Conservation (phyloP, 2,113 vertebrate species). For the Hemiprocne comata region DNA sequence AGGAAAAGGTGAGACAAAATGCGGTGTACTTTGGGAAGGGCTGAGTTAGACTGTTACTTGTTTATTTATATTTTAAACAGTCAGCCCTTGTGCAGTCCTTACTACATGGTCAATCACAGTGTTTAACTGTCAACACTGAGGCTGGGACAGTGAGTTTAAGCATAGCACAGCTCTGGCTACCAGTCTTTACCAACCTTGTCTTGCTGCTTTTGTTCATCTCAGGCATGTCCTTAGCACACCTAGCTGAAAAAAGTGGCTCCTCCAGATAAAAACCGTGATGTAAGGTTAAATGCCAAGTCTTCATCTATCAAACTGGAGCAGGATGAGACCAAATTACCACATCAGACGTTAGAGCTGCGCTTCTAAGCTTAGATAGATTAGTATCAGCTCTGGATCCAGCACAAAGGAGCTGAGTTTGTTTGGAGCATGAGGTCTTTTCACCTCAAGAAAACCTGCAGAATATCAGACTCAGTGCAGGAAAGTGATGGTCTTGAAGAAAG, state of each 20-base stretch:
- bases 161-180: neutral
- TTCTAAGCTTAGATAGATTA: neutral
- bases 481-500: neutral
- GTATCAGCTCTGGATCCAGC: neutral
- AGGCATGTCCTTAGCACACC: neutral
- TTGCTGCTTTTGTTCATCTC: neutral
- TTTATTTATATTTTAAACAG: neutral
- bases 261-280: neutral
- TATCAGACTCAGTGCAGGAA: neutral
- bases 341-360: neutral
- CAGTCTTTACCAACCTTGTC: neutral
- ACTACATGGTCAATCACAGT: neutral
- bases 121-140: neutral
- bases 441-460: neutral
- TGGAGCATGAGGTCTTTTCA: neutral
- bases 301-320: neutral
- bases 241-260: neutral
- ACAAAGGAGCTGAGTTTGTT: neutral
- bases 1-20: neutral
- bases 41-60: neutral
- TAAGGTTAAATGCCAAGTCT: neutral
- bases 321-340: neutral
- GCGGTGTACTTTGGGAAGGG: neutral
- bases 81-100: neutral
- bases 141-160: neutral